Conservation (phyloP, 2,888 invertebrate species). For the Perizoma flavofasciatum region DNA sequence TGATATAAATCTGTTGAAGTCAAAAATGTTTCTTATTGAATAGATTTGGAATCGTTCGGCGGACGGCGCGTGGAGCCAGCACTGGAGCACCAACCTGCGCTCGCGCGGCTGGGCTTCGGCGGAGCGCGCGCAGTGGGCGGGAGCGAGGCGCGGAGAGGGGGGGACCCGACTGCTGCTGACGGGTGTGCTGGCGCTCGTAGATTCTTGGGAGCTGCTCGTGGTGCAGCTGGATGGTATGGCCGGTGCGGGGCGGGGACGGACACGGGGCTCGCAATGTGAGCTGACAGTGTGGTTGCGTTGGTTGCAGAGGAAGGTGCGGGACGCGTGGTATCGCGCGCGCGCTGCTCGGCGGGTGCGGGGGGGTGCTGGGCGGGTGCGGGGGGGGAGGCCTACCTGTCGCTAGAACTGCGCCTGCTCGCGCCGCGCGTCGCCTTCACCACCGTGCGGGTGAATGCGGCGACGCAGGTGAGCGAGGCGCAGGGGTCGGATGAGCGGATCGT, state of each 20-base stretch:
- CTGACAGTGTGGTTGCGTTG: background rate
- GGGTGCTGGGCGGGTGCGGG: slow-evolving; percentile 53
- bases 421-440: slow-evolving; percentile 56
- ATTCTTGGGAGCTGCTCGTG: slow-evolving; percentile 61
- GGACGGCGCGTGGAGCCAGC: slow-evolving; percentile 6
- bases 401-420: slow-evolving; percentile 55
- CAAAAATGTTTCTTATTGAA: background rate
- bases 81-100: slow-evolving; percentile 31
- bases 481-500: background rate
- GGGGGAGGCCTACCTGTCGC: slow-evolving; percentile 56
- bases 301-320: slow-evolving; percentile 43
- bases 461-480: slow-evolving; percentile 51
- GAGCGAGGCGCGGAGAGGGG: slow-evolving; percentile 27
- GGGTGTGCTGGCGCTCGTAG: slow-evolving; percentile 57
- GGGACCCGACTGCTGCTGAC: slow-evolving; percentile 55
- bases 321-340: slow-evolving; percentile 50
- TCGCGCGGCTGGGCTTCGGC: slow-evolving; percentile 49
- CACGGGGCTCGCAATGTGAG: slow-evolving; percentile 30
- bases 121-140: slow-evolving; percentile 48
- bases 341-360: slow-evolving; percentile 54
- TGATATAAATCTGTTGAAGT: no score
- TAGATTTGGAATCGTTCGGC: slow-evolving; percentile 22
- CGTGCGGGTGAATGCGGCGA: slow-evolving; percentile 64
- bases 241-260: slow-evolving; percentile 33
- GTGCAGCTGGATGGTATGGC: slow-evolving; percentile 44